Percentiles rank a stretch among this genome's conserved stretches.
Conservation (phyloP, 2,888 invertebrate genomes). For the Sphecodes monilicornis region DNA sequence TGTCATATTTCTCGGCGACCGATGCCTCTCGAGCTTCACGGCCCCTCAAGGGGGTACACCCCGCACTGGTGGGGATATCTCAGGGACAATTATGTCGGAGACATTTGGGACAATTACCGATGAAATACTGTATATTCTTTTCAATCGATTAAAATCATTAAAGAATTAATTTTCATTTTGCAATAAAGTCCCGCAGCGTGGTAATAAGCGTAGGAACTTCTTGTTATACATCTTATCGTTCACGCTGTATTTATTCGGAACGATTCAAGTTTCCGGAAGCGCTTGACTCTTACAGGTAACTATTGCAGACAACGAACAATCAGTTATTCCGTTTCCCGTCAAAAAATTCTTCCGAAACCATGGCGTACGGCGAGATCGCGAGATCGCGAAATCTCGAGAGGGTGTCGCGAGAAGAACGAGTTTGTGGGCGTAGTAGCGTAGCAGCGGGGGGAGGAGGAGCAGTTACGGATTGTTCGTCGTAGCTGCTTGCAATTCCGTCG, state of each 20-base stretch:
- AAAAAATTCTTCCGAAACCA: background rate
- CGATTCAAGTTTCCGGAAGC: background rate
- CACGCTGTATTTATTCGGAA: too few species aligned
- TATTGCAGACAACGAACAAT: background rate
- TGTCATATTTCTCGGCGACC: too few species aligned
- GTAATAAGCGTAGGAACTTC: background rate
- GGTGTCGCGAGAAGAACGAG: background rate
- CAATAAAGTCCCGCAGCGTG: too few species aligned
- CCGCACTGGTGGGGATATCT: too few species aligned
- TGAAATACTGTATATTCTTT: too few species aligned
- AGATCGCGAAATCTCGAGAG: background rate
- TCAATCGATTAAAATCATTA: too few species aligned
- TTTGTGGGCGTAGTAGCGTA: background rate
- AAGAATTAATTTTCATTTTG: too few species aligned
- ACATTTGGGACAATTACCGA: too few species aligned
- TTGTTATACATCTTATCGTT: background rate
- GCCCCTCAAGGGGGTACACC: too few species aligned
- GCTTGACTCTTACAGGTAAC: too few species aligned
- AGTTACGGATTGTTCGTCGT: conserved; percentile 30
- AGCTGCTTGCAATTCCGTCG: conserved; percentile 66
- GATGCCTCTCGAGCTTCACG: too few species aligned
- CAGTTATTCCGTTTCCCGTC: background rate
- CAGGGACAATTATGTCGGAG: too few species aligned
- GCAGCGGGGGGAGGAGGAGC: background rate
- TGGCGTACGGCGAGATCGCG: background rate